Percentiles rank a stretch among this genome's conserved stretches.
phyloP scores from a whole-genome alignment of 2,797 vertebrate species.

The Champsocephalus esox region DNA sequence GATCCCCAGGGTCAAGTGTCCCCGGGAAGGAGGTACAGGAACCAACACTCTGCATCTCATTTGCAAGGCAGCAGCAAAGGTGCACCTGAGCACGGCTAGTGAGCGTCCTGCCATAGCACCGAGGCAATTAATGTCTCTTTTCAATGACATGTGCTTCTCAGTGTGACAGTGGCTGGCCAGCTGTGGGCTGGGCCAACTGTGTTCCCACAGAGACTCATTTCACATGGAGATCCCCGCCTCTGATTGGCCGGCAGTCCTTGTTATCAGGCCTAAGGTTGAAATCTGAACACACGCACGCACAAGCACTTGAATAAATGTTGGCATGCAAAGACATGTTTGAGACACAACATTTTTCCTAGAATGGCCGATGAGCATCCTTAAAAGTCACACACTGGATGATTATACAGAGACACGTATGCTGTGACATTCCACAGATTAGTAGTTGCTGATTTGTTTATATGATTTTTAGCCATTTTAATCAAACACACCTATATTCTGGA shows the following conservation, averaged over 20 bases:
- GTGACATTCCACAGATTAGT: background rate
- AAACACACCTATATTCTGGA: too few relatives aligned
- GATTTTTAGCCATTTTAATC: too few relatives aligned
- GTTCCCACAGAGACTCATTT: constrained; percentile 84
- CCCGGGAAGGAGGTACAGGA: constrained; percentile 80
- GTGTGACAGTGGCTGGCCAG: constrained; percentile 81
- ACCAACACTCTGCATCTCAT: constrained; percentile 86
- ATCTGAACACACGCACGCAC: constrained; percentile 25
- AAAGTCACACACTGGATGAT: constrained; percentile 19
- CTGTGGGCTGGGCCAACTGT: constrained; percentile 61
- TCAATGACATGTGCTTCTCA: constrained; percentile 79
- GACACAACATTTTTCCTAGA: background rate
- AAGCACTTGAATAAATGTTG: constrained; percentile 23
- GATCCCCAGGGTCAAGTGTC: constrained; percentile 87
- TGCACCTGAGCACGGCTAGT: constrained; percentile 80
- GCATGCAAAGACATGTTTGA: constrained; percentile 26
- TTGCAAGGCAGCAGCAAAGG: constrained; percentile 81
- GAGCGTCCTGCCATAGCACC: constrained; percentile 71
- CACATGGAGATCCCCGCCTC: constrained; percentile 56
- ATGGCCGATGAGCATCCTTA: background rate
- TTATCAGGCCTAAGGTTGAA: constrained; percentile 53
- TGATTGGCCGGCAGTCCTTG: constrained; percentile 47
- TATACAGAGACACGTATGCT: background rate
- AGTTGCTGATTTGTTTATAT: background rate
- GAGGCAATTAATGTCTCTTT: constrained; percentile 86